Conservation (phyloP, 2,888 invertebrate species). For the Cordilura impudica region DNA sequence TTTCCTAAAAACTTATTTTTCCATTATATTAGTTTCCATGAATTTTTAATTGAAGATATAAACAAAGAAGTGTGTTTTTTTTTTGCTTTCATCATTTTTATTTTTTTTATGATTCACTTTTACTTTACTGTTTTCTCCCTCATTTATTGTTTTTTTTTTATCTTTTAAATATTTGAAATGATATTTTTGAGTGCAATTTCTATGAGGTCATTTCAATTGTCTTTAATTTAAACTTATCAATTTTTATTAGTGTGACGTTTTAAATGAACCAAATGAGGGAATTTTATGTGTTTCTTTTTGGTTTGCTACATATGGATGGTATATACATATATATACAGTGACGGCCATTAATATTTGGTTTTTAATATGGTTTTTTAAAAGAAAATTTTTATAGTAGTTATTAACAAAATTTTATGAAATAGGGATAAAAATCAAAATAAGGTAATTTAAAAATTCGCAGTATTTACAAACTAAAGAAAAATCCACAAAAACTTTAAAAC, state of each 20-base stretch:
- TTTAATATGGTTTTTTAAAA: too few species aligned
- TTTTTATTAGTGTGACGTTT: conserved; percentile 39
- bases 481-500: too few species aligned
- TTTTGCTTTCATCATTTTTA: conserved; percentile 12
- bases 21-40: neutral
- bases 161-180: conserved; percentile 41
- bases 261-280: conserved; percentile 17
- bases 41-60: conserved; percentile 19
- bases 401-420: too few species aligned
- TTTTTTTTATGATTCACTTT: conserved; percentile 35
- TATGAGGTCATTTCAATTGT: conserved; percentile 77
- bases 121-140: conserved; percentile 1
- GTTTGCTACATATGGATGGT: too few species aligned
- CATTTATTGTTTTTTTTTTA: conserved; percentile 32
- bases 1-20: conserved; percentile 2
- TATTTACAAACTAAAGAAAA: too few species aligned
- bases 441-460: too few species aligned
- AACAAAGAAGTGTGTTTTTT: conserved; percentile 21
- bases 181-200: conserved; percentile 49
- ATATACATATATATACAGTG: too few species aligned
- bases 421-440: too few species aligned
- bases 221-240: conserved; percentile 74
- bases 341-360: too few species aligned
- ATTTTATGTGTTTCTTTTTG: conserved; percentile 3
- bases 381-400: too few species aligned